Evolutionary conservation across 2,888 invertebrate species (phyloP), one percentile per base, ranked within the genome.

Genomic region (Dendrolimus houi): DNA sequence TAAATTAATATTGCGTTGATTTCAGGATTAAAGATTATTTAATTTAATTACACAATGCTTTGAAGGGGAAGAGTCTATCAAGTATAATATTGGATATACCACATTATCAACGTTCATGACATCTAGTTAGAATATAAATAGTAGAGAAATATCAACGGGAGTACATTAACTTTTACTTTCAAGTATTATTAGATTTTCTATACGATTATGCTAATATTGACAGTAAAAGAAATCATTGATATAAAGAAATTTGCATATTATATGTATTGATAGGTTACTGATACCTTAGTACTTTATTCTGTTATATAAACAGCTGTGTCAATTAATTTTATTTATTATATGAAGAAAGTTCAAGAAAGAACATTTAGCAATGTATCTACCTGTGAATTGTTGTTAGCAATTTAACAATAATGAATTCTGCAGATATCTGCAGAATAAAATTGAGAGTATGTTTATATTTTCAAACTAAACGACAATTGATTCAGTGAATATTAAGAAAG

Each of bases 91-190:
- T 29, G 6, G 29, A 29, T 6, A 29, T 29, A 29, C 29, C 29
- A 29, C 29, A 29, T 29, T 29, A 17, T 17, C 6, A 29, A 29
- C 29, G 3, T 29, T 29, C 29, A 29, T 29, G 29, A 29, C 29
- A 6, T 29, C 29, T 29, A 29, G 3, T 29, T 29, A 29, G 29
- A 29, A 6, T 6, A 29, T 29, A 3, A 29, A 29, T 29, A 29
- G 29, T 29, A 29, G 3, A 29, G 29, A 29, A 29, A 29, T 29
- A 29, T 29, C 29, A 29, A 6, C 29, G 3, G 29, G 61, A 62
- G 57, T 64, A 63, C 60, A 59, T 61, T 60, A 61, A 58, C 62
- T 62, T 59, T 62, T 57, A 57, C 47, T 47, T 47, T 12, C 47
- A 9, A 47, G 7, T 12, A 47, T 8, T 47, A 47, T 47, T 9